Evolutionary conservation across 2,113 vertebrate species (phyloP), one percentile per base, ranked within the genome.

Genomic region (Halcyon senegalensis): DNA sequence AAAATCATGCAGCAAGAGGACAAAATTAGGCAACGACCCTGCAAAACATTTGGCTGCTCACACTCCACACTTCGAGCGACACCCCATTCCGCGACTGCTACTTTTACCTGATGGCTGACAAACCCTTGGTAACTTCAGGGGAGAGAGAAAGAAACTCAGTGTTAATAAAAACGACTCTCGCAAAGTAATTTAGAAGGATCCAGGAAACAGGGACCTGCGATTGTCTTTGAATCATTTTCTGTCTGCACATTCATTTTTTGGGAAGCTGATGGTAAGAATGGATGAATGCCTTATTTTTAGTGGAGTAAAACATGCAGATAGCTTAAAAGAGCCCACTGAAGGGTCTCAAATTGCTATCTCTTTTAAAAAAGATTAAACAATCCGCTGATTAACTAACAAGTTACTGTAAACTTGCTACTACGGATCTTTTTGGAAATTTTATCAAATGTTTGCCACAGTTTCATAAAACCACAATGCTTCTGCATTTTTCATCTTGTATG

Each of bases 21-120:
- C 14, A 24, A 46, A 51, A 69, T 35, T 7, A 92, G 67, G 44
- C 37, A 63, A 6, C 20, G 3, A 1, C 1, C 3, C 79, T 75
- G 83, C 56, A 78, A 87, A 85, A 31, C 5, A 27, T 46, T 56
- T 5, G 0, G 30, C 43, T 44, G 15, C 75, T 67, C 21, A 80
- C 11, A 41, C 25, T 37, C 76, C 46, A 41, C 12, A 58, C 17
- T 48, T 60, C 39, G 68, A 68, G 39, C 53, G 79, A 55, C 28
- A 51, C 5, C 24, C 27, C 12, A 31, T 25, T 62, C 58, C 0
- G 0, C 11, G 0, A 31, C 2, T 20, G 11, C 58, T 44, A n/a
- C 33, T 72, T 62, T 30, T 5, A n/a, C 64, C 44, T 2, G 3
- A 23, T 14, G 28, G 30, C 51, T 78, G 37, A 59, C 72, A 67